Percentiles rank a stretch among this genome's conserved stretches.
These are phyloP conservation scores for Caerostris darwini DNA, from an alignment of 1,140 invertebrate genomes.

Conservation along the genomic window DNA sequence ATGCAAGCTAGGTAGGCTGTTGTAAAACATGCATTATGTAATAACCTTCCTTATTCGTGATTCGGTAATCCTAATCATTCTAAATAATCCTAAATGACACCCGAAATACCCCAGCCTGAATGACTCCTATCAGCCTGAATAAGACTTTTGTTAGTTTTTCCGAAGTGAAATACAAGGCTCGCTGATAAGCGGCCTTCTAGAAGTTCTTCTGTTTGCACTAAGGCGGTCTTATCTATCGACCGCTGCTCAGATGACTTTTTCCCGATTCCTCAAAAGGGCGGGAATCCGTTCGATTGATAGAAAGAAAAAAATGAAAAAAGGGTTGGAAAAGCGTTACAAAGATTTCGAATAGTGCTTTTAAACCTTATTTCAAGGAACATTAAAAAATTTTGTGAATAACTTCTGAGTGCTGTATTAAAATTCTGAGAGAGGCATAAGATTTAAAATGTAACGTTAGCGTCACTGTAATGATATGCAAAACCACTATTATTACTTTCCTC, in stretches of 20 bases:
- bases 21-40: neutral
- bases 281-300: neutral
- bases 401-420: too few relatives aligned
- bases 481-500: too few relatives aligned
- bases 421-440: too few relatives aligned
- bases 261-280: neutral
- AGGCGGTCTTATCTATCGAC: neutral
- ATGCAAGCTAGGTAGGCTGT: neutral
- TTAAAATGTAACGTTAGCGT: too few relatives aligned
- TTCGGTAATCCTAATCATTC: too few relatives aligned
- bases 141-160: neutral
- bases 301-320: neutral
- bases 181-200: slow-evolving; percentile 3
- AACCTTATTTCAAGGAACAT: too few relatives aligned
- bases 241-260: neutral
- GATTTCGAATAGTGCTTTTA: too few relatives aligned
- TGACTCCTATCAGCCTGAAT: slow-evolving; percentile 22
- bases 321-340: neutral
- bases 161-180: slow-evolving; percentile 23
- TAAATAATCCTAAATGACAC: too few relatives aligned
- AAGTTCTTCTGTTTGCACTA: slow-evolving; percentile 30
- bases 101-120: neutral
- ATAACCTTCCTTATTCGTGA: too few relatives aligned
- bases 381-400: too few relatives aligned
- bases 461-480: too few relatives aligned